Conservation (phyloP, 2,113 vertebrate genomes). For the Lophotis ruficrista region DNA sequence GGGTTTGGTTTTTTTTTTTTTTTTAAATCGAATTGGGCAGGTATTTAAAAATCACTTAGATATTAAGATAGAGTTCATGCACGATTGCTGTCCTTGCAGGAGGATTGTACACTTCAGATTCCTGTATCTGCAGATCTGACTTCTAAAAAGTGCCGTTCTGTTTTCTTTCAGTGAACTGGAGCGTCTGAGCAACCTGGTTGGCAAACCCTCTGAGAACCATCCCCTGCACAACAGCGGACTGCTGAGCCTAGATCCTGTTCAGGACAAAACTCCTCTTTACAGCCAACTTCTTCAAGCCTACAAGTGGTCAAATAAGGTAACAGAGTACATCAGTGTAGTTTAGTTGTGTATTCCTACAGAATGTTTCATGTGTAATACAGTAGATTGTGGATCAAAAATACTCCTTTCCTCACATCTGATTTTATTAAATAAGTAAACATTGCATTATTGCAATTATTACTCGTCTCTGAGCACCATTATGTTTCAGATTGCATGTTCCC, state of each 20-base stretch:
- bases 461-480: not conserved
- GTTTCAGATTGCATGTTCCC: not conserved
- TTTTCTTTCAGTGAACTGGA: conserved; percentile 87
- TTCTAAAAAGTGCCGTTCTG: not conserved
- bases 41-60: not conserved
- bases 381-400: not conserved
- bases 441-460: not conserved
- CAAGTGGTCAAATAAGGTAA: conserved; percentile 99
- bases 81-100: not conserved
- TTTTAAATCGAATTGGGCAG: not conserved
- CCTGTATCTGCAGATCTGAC: not conserved
- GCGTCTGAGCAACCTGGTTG: conserved; percentile 92
- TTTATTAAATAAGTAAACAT: not conserved
- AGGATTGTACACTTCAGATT: fast-evolving
- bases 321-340: fast-evolving
- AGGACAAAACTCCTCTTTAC: conserved; percentile 97
- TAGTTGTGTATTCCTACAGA: not conserved
- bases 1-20: not conserved
- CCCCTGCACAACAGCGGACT: conserved; percentile 96
- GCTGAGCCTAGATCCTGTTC: conserved; percentile 94
- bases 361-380: not conserved
- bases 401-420: not conserved
- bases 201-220: conserved; percentile 95
- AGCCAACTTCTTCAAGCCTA: conserved; percentile 97
- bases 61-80: not conserved